Conservation (phyloP, 2,888 invertebrate genomes). For the Achlya flavicornis region DNA sequence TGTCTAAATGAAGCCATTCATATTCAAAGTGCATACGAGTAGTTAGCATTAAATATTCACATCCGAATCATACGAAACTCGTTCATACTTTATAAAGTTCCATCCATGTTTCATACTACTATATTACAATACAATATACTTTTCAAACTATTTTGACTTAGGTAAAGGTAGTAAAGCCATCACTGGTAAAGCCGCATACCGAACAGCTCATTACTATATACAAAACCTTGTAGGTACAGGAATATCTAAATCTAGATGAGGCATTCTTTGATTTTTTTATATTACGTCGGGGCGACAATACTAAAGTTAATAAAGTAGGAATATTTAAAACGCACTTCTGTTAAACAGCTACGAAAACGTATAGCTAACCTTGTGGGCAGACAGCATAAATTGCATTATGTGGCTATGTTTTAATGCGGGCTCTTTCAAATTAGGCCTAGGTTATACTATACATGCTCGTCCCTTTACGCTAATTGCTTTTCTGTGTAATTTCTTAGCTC, state of each 20-base stretch:
- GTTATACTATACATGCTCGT: slow-evolving; percentile 29
- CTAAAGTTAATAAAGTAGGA: not conserved
- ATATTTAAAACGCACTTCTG: not conserved
- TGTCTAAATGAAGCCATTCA: slow-evolving; percentile 14
- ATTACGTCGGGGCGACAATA: not conserved
- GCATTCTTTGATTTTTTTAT: not conserved
- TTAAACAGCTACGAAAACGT: not conserved
- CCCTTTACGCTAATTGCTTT: slow-evolving; percentile 56
- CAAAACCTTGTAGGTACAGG: no score
- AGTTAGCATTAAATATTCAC: slow-evolving; percentile 12
- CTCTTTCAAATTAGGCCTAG: slow-evolving; percentile 36
- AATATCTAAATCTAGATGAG: not conserved
- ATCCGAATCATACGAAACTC: slow-evolving; percentile 7
- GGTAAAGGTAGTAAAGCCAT: no score
- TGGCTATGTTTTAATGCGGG: slow-evolving; percentile 31
- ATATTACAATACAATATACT: not conserved
- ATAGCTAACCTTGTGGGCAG: not conserved
- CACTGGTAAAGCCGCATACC: no score
- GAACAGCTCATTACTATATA: no score
- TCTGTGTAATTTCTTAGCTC: slow-evolving; percentile 53
- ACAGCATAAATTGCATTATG: slow-evolving; percentile 21
- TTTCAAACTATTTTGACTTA: not conserved
- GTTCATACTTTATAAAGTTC: slow-evolving; percentile 5
- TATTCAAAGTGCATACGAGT: slow-evolving; percentile 13
- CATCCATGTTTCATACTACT: not conserved